Base-by-base conservation (phyloP, 1,140 invertebrate genomes). In the Drosophila mojavensis region DNA sequence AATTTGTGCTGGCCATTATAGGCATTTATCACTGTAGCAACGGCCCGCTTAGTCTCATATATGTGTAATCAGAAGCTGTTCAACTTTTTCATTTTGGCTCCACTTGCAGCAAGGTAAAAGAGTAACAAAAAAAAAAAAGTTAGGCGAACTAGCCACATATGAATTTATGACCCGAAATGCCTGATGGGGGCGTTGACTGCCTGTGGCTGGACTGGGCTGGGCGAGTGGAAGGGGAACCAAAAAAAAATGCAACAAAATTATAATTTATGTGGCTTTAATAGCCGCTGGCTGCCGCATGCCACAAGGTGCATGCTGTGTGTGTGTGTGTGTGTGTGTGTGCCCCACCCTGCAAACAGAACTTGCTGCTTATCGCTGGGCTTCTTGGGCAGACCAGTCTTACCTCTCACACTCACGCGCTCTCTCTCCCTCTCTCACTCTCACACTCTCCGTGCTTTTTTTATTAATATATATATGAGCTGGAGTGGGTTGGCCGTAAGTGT, bases 251-350 rank as follows among this genome's bases (percentile, higher is more conserved):
- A 89, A 84, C 84, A 89, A 89, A 86, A 89, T 89, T 89, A 89
- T 89, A 89, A 89, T 89, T 89, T 89, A 89, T 89, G 84, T 89
- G 84, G 80, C 84, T 89, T 89, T 89, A 89, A 89, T 89, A 81
- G 84, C 84, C 84, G 78, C 61, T 78, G 83, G 79, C 55, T 73
- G 74, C 63, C 73, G 54, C 66, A 50, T 54, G 55, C 50, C 48
- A 43, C 67, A 65, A 67, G 64, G 60, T 61, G 47, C n/a, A 30
- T 17, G 36, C 24, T 13, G 36, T 26, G 66, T 0, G 48, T 41
- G 48, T 36, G 59, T 55, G 53, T 30, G 28, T 30, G 28, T 30
- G 28, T 30, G 20, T 24, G 20, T 24, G 20, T 24, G 20, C 48
- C 1, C 54, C 62, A 58, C 45, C 62, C 17, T 24, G 20, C 20